Conservation (phyloP, 2,888 invertebrate genomes). For the Yponomeuta plumbellus region DNA sequence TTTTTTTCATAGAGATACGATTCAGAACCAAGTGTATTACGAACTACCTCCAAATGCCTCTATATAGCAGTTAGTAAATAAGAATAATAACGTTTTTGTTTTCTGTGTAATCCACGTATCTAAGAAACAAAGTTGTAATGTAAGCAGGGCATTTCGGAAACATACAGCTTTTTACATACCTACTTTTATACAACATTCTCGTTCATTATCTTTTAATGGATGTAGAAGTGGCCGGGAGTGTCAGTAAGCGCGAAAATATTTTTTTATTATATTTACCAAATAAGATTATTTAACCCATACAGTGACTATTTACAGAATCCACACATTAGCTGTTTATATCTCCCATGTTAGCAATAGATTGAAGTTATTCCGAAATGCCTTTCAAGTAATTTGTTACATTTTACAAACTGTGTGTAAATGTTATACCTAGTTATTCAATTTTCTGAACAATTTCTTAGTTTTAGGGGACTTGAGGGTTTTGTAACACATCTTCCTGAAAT, state of each 20-base stretch:
- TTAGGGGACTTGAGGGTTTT: constrained; percentile 13
- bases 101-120: background rate
- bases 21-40: constrained; percentile 23
- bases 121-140: background rate
- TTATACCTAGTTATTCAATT: background rate
- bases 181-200: no score
- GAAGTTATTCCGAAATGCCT: constrained; percentile 7
- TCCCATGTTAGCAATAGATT: background rate
- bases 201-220: no score
- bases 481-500: constrained; percentile 8
- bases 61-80: constrained; percentile 30
- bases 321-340: background rate
- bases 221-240: no score
- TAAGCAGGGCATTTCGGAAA: background rate
- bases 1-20: constrained; percentile 21
- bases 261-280: no score
- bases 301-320: no score
- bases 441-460: constrained; percentile 11
- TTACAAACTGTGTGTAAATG: background rate
- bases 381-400: constrained; percentile 1
- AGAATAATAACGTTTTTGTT: background rate
- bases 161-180: background rate
- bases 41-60: constrained; percentile 72
- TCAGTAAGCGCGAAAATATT: no score
- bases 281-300: no score